These are phyloP conservation scores for Gopherus flavomarginatus DNA, from an alignment of 2,113 vertebrate genomes.

Conservation along the genomic window DNA sequence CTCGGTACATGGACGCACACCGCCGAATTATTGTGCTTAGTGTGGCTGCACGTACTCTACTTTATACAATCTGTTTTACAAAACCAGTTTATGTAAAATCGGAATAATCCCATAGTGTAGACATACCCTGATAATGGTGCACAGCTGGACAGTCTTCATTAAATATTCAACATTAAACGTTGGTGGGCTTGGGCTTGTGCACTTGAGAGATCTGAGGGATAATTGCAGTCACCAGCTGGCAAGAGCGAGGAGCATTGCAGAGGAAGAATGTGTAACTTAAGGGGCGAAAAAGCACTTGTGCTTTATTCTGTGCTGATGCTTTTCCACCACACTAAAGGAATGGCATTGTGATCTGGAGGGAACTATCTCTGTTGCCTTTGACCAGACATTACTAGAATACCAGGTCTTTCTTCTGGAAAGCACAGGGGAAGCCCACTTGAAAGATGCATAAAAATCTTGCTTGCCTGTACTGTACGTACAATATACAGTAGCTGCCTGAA, in stretches of 20 bases:
- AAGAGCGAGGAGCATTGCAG: background rate
- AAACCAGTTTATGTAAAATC: too few relatives aligned
- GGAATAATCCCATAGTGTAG: too few relatives aligned
- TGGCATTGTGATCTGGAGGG: accelerated
- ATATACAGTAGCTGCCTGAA: background rate
- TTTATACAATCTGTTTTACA: too few relatives aligned
- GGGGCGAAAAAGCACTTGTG: accelerated
- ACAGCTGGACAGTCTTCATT: background rate
- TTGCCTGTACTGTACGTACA: background rate
- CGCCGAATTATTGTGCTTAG: too few relatives aligned
- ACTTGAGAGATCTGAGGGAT: accelerated
- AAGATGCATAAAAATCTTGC: background rate
- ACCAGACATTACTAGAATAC: background rate
- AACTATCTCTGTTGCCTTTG: accelerated
- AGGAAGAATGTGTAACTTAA: background rate
- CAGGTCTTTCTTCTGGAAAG: background rate
- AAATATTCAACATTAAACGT: background rate
- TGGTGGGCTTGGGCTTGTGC: background rate
- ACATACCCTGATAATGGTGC: background rate
- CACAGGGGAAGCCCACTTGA: background rate
- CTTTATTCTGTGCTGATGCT: accelerated
- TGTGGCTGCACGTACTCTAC: too few relatives aligned
- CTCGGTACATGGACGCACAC: too few relatives aligned
- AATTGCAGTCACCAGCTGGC: accelerated
- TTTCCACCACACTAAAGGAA: accelerated